phyloP scores from a whole-genome alignment of 2,888 invertebrate species.

The Scaeva pyrastri region DNA sequence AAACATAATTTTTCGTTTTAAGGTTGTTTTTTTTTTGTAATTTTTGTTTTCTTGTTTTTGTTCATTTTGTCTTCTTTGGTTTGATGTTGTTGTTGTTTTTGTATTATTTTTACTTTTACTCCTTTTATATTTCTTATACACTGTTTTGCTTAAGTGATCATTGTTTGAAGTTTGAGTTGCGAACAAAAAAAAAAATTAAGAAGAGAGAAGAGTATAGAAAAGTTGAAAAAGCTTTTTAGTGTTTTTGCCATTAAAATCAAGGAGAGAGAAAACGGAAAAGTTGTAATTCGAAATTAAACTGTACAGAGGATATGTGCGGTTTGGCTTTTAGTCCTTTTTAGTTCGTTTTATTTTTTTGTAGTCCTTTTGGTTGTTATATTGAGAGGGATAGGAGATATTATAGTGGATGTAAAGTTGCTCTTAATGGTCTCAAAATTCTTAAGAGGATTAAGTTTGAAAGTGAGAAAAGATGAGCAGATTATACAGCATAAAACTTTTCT shows the following conservation, averaged over 20 bases:
- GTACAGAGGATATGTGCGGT: constrained; percentile 40
- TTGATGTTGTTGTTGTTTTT: not conserved
- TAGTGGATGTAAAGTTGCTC: constrained; percentile 24
- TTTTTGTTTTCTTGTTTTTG: no score
- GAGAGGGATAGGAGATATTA: constrained; percentile 1
- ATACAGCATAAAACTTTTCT: constrained; percentile 7
- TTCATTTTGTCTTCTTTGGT: no score
- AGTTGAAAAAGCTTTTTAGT: constrained; percentile 71
- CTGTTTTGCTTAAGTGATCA: constrained; percentile 66
- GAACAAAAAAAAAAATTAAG: not conserved
- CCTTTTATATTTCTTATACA: not conserved
- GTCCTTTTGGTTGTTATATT: no score
- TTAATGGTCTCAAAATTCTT: not conserved
- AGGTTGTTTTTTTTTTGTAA: not conserved
- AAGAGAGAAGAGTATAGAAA: constrained; percentile 33
- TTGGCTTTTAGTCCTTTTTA: constrained; percentile 13
- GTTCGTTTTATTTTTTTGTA: not conserved
- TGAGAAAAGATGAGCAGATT: constrained; percentile 17
- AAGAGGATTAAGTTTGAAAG: constrained; percentile 26
- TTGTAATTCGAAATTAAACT: constrained; percentile 59
- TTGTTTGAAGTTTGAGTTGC: constrained; percentile 53
- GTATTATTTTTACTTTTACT: not conserved
- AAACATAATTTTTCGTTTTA: constrained; percentile 66
- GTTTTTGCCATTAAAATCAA: constrained; percentile 38
- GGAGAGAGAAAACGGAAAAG: not conserved